Base-by-base conservation (phyloP, 1,140 invertebrate species). In the Caligus rogercresseyi region DNA sequence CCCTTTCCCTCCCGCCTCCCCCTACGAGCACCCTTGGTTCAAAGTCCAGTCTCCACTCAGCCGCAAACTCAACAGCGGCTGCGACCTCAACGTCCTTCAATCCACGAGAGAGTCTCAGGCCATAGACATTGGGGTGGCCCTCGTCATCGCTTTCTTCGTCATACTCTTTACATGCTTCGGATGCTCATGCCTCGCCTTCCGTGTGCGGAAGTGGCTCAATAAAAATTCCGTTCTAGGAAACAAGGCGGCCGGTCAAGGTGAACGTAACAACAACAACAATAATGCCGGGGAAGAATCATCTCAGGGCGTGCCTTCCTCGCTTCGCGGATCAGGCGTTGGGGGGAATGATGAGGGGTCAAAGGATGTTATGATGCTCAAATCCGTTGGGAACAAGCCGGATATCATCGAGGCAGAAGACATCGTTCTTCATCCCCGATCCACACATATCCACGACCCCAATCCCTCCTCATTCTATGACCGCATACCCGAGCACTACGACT, bases 91-190 rank as follows among this genome's bases (percentile, higher is more conserved):
- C 4, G 26, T 60, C 18, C 57, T 60, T 3, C 18, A 43, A 66
- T 51, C 65, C 65, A 31, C 61, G 18, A 20, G 31, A 19, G 19
- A 60, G 21, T 31, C 23, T 19, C 24, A 90, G 76, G 88, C 88
- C 0, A 73, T 93, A 0, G 88, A 84, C 68, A 88, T 93, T 52
- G 89, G 89, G 25, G 84, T 92, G 26, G 90, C 88, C 1, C 74
- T 96, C 20, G 87, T 96, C 0, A 89, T 95, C 53, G 85, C 93
- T 2, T 95, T 96, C 74, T 93, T 96, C 69, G 82, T 90, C 1
- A 86, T 89, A 54, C 74, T 93, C 11, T 77, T 93, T 3, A 90
- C 86, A 55, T 92, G 92, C 70, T 78, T 92, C 1, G 86, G 93
- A 4, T 93, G 31, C 3, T 90, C 86, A 55, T 92, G 92, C 70